Conservation (phyloP, 1,140 invertebrate genomes). For the Idris sp. region DNA sequence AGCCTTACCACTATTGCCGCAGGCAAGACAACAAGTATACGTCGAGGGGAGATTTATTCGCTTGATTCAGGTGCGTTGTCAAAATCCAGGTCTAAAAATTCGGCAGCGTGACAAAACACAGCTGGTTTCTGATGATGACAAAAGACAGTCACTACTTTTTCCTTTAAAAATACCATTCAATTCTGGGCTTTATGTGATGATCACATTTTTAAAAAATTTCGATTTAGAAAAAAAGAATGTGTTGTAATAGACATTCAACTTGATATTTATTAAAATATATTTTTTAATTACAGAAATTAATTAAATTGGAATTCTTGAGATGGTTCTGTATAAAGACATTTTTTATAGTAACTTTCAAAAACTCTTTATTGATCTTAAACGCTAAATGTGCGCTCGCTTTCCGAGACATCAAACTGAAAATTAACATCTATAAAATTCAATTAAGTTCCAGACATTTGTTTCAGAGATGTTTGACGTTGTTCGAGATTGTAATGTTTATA, state of each 20-base stretch:
- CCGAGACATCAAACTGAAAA: conserved; percentile 49
- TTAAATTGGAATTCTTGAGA: too few relatives aligned
- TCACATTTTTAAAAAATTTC: too few relatives aligned
- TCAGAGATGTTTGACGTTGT: conserved; percentile 58
- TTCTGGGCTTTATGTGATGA: too few relatives aligned
- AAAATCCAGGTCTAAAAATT: conserved; percentile 52
- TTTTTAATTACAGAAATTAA: too few relatives aligned
- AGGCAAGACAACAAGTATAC: conserved; percentile 58
- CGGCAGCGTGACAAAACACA: conserved; percentile 51
- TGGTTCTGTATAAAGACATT: too few relatives aligned
- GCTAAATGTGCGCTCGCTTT: conserved; percentile 30
- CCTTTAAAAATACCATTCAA: conserved; percentile 33
- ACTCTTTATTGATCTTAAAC: conserved; percentile 33
- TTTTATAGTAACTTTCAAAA: conserved; percentile 10
- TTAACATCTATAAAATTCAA: conserved; percentile 63
- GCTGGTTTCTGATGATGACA: conserved; percentile 42
- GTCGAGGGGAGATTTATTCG: conserved; percentile 28
- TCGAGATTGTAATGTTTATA: conserved; percentile 55
- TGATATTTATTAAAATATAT: too few relatives aligned
- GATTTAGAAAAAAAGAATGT: too few relatives aligned
- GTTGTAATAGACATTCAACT: too few relatives aligned
- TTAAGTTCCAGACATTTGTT: conserved; percentile 57
- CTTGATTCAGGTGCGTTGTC: conserved; percentile 51
- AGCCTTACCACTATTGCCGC: conserved; percentile 46
- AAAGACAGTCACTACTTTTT: conserved; percentile 5